phyloP scores from a whole-genome alignment of 1,140 invertebrate genomes.

The Ceratina calcarata region DNA sequence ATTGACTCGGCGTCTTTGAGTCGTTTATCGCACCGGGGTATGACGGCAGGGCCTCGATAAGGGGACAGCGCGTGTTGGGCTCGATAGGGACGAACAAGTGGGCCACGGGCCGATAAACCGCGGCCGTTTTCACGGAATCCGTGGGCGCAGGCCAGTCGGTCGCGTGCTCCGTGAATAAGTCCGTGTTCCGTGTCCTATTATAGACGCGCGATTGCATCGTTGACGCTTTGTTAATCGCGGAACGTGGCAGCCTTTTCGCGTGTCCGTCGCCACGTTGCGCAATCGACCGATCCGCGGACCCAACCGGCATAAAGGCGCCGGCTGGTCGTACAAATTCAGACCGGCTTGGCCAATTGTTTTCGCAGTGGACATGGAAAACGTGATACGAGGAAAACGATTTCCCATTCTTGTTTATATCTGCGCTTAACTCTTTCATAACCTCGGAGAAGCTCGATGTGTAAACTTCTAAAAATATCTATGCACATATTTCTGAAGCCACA shows the following conservation, averaged over 20 bases:
- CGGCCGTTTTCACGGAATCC: slow-evolving; percentile 46
- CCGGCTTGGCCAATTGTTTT: not conserved
- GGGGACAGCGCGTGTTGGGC: slow-evolving; percentile 26
- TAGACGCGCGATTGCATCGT: slow-evolving; percentile 42
- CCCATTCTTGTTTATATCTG: no score
- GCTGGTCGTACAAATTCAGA: not conserved
- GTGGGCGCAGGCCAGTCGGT: slow-evolving; percentile 49
- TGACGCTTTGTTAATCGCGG: slow-evolving; percentile 39
- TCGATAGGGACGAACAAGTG: slow-evolving; percentile 59
- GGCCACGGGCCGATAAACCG: slow-evolving; percentile 55
- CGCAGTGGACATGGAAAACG: not conserved
- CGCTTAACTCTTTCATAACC: no score
- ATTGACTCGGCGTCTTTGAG: not conserved
- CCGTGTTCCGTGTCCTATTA: slow-evolving; percentile 49
- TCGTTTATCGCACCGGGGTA: slow-evolving; percentile 11
- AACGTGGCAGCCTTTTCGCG: slow-evolving; percentile 20
- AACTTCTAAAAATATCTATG: no score
- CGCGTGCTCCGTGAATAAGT: slow-evolving; percentile 42
- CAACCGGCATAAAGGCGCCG: not conserved
- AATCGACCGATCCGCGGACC: slow-evolving; percentile 11
- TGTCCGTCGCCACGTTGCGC: slow-evolving; percentile 9
- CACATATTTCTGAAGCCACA: no score
- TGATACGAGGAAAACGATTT: not conserved
- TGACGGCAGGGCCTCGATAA: slow-evolving; percentile 37
- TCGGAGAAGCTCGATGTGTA: no score